Base-by-base conservation (phyloP, 2,113 vertebrate genomes). In the Tyrannus savana region DNA sequence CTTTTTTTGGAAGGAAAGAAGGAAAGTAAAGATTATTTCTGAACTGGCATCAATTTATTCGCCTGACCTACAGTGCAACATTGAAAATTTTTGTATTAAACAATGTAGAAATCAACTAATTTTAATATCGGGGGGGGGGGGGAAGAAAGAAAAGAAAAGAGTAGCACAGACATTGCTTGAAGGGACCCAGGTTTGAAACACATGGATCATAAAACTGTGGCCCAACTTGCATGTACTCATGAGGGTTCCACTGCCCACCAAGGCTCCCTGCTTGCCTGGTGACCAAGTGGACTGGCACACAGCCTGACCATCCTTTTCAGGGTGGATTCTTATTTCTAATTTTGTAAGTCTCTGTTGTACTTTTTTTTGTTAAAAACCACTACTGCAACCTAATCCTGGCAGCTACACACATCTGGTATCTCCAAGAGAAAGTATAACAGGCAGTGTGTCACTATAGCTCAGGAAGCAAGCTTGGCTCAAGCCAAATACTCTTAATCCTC, bases 161-260 rank as follows among this genome's bases (percentile, higher is more conserved):
- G 22, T 17, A 25, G 17, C 9, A 19, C 4, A 66, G 8, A 4
- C 12, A 30, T 12, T 31, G 28, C 19, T 58, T 71, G n/a, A 35
- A 53, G 4, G 13, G 13, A 30, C 7, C 2, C 35, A 28, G 37
- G 14, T 50, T 47, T 17, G 58, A 60, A 90, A 25, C 22, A 53
- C 3, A 10, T 0, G 9, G 25, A 6, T 25, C 1, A 0, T 39
- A 66, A 39, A 74, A 10, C 10, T 22, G 6, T 10, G n/a, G 37
- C 18, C 12, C 12, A 16, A 24, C 6, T 33, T 50, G 25, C 23
- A 23, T 1, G 0, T 10, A 15, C 9, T 39, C 13, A 1, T 5
- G 27, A 31, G 35, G 17, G 13, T 60, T 18, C 11, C 10, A 12
- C 2, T 39, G 42, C 19, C 39, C 56, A 73, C 19, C 10, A 60